Percentiles rank a stretch among this genome's conserved stretches.
phyloP scores from a whole-genome alignment of 2,888 invertebrate species.

The Biston stratarius region DNA sequence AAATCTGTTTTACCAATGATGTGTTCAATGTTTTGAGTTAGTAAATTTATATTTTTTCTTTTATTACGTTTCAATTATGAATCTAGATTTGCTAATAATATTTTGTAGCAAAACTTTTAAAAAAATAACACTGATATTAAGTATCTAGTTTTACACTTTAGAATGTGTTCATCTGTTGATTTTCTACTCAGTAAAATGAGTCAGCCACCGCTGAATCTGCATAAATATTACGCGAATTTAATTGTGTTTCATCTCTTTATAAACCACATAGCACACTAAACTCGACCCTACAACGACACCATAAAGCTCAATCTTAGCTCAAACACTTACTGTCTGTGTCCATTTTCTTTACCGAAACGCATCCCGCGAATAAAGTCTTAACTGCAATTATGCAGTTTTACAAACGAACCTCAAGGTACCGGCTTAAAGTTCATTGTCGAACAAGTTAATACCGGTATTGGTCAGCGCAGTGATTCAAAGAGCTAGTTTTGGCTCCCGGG shows the following conservation, averaged over 20 bases:
- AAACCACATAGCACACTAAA: conserved; percentile 22
- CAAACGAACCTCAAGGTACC: conserved; percentile 26
- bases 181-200: conserved; percentile 48
- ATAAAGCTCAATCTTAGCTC: conserved; percentile 22
- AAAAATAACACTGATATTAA: too few relatives aligned
- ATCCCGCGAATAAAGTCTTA: conserved; percentile 34
- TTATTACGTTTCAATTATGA: too few relatives aligned
- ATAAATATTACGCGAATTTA: conserved; percentile 48
- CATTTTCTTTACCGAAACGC: conserved; percentile 28
- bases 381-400: conserved; percentile 18
- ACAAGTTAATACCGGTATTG: conserved; percentile 42
- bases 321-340: conserved; percentile 25
- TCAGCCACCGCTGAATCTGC: conserved; percentile 59
- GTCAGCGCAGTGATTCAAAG: conserved; percentile 68
- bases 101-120: too few relatives aligned
- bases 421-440: conserved; percentile 50
- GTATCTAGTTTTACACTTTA: too few relatives aligned
- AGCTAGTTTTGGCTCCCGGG: conserved; percentile 83
- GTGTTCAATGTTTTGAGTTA: too few relatives aligned
- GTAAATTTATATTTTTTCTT: too few relatives aligned
- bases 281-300: conserved; percentile 11
- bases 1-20: too few relatives aligned
- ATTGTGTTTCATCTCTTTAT: conserved; percentile 41
- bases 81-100: too few relatives aligned
- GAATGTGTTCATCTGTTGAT: neutral